Evolutionary conservation across 2,888 invertebrate species (phyloP), one percentile per base, ranked within the genome.

Genomic region (Dynastes hyllus): DNA sequence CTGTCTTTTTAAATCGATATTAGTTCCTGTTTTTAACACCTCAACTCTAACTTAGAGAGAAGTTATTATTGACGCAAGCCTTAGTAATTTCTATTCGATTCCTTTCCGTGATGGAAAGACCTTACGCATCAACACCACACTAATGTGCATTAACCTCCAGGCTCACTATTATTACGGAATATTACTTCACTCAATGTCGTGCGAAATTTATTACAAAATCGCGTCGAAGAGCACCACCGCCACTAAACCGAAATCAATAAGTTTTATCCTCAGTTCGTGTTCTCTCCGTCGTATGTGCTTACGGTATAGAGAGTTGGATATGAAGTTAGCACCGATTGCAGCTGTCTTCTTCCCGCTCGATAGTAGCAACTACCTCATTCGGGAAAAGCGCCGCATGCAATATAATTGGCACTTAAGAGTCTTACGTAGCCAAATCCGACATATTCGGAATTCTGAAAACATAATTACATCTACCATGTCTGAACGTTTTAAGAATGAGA

Each of bases 391-490:
- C 65, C 65, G 77, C 77, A 77, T 73, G 71, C 77, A 81, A 80
- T 81, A 83, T 81, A 81, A 83, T 82, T 79, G 82, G 82, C 79
- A 81, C 81, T 83, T 82, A 82, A 81, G 80, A 80, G 63, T 80
- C 81, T 83, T 83, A 83, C 76, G 81, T 81, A 77, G 79, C 82
- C 81, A 83, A 84, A 84, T 83, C 83, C 83, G 82, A 83, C 84
- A 82, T 82, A 84, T 83, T 83, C 79, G 79, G 82, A 79, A 81
- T 82, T 83, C 82, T 82, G 83, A 84, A 83, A 83, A 83, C 82
- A 83, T 83, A 84, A 84, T 84, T 84, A 83, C 83, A 81, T 82
- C 81, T 79, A 81, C 79, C 81, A 78, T n/a, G 71, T 80, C 66
- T 80, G 82, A 83, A 81, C 79, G 80, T 76, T 80, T 76, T 83